phyloP scores from a whole-genome alignment of 1,140 invertebrate species.

The Pogonomyrmex californicus region DNA sequence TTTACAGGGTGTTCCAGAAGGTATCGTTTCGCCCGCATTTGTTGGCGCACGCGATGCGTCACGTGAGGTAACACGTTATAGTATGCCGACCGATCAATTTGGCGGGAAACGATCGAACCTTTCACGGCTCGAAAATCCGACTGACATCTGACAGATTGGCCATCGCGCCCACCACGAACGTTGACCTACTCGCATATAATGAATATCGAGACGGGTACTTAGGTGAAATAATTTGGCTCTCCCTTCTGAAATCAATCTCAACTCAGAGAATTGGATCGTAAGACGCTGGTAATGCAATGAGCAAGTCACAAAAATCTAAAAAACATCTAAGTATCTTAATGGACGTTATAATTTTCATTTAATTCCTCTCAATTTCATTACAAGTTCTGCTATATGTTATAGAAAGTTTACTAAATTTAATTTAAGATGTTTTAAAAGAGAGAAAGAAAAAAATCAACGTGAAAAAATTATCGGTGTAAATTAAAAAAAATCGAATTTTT shows the following conservation, averaged over 20 bases:
- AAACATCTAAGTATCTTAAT: neutral
- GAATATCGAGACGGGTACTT: slow-evolving; percentile 43
- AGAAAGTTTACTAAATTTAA: neutral
- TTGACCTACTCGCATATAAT: slow-evolving; percentile 60
- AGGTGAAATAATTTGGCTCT: slow-evolving; percentile 36
- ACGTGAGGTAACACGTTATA: slow-evolving; percentile 60
- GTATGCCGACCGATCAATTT: slow-evolving; percentile 68
- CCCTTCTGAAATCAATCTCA: neutral
- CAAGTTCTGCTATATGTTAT: neutral
- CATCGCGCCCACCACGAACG: slow-evolving; percentile 45
- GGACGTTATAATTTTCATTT: neutral
- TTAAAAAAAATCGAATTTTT: neutral
- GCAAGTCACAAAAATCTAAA: neutral
- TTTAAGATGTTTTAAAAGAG: neutral
- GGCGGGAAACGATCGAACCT: slow-evolving; percentile 74
- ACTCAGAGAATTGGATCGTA: neutral
- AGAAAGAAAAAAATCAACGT: neutral
- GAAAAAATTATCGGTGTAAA: neutral
- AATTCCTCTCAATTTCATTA: neutral
- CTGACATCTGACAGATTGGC: slow-evolving; percentile 69
- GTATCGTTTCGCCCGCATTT: slow-evolving; percentile 63
- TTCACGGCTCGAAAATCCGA: slow-evolving; percentile 66
- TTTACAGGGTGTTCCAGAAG: slow-evolving; percentile 79
- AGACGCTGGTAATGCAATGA: neutral
- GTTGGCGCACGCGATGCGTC: slow-evolving; percentile 68